Evolutionary conservation across 1,140 invertebrate species (phyloP).

Genomic region (Drosophila punjabiensis): DNA sequence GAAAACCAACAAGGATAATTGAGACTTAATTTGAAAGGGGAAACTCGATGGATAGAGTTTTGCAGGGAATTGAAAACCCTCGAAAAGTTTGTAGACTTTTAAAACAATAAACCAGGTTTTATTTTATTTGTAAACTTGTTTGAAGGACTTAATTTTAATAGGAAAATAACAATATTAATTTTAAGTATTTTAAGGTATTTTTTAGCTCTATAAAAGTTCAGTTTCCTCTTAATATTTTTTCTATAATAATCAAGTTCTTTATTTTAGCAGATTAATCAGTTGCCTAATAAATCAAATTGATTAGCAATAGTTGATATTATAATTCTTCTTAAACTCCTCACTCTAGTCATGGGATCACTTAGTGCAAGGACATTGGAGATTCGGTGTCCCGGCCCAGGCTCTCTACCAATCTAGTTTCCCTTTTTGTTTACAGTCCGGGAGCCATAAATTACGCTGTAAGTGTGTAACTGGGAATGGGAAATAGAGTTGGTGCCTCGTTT

Average conservation of each 20-base stretch:
- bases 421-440: slow-evolving; percentile 39
- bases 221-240: not conserved
- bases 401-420: slow-evolving; percentile 14
- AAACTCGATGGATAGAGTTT: not conserved
- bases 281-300: not conserved
- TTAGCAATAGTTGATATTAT: not conserved
- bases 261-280: not conserved
- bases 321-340: not conserved
- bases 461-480: slow-evolving; percentile 17
- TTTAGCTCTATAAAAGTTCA: not conserved
- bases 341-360: not conserved
- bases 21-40: not conserved
- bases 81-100: not conserved
- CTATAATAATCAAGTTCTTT: not conserved
- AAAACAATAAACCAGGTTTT: not conserved
- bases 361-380: slow-evolving; percentile 18
- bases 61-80: not conserved
- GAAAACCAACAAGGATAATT: slow-evolving; percentile 13
- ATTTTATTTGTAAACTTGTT: not conserved
- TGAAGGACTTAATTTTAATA: not conserved
- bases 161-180: not conserved
- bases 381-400: slow-evolving; percentile 42
- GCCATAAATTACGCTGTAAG: slow-evolving; percentile 75
- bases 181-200: not conserved
- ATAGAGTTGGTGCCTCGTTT: slow-evolving; percentile 31